These are phyloP conservation scores for Andrena chrysosceles DNA, from an alignment of 2,888 invertebrate genomes.

Conservation along the genomic window DNA sequence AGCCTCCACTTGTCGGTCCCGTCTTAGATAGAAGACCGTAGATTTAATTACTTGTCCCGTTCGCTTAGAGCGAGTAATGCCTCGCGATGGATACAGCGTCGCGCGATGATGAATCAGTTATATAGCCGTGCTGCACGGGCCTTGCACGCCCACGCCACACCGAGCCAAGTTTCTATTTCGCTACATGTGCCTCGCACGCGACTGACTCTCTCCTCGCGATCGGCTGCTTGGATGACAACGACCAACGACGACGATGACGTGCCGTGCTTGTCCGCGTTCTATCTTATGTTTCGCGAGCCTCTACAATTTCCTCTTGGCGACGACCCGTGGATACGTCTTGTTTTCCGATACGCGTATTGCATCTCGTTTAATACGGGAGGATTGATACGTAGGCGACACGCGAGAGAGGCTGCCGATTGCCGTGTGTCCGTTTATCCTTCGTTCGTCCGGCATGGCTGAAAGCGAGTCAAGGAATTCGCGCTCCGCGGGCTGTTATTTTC, in stretches of 20 bases:
- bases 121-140: constrained; percentile 16
- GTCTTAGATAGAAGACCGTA: constrained; percentile 9
- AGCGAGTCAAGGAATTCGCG: constrained; percentile 56
- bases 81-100: constrained; percentile 52
- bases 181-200: constrained; percentile 63
- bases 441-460: constrained; percentile 51
- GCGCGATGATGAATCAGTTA: constrained; percentile 63
- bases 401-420: constrained; percentile 38
- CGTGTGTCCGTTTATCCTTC: constrained; percentile 46
- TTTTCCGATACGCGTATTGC: constrained; percentile 53
- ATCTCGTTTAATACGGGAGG: constrained; percentile 53
- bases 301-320: constrained; percentile 45
- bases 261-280: constrained; percentile 37
- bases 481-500: constrained; percentile 55
- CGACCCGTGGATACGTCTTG: constrained; percentile 49
- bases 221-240: neutral
- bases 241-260: constrained; percentile 5
- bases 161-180: constrained; percentile 68
- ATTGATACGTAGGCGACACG: constrained; percentile 56
- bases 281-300: constrained; percentile 53
- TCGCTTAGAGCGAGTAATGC: constrained; percentile 40
- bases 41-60: constrained; percentile 53
- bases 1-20: neutral
- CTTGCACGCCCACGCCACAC: constrained; percentile 43
- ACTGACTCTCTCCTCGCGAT: constrained; percentile 34